phyloP scores from a whole-genome alignment of 2,113 vertebrate species.

The Ceratotherium simum region DNA sequence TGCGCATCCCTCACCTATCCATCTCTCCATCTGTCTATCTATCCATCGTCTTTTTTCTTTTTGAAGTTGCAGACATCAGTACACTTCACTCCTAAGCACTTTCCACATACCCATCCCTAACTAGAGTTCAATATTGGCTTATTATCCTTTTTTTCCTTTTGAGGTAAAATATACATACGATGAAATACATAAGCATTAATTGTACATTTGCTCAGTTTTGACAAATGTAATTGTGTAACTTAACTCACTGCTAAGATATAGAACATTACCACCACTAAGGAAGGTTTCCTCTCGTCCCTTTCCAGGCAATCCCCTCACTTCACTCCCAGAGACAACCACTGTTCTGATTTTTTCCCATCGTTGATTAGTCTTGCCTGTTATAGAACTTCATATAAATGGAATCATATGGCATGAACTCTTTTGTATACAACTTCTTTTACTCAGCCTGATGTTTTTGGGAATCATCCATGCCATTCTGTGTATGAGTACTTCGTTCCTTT shows the following conservation, averaged over 20 bases:
- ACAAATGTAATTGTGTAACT: background rate
- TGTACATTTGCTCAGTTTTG: conserved; percentile 23
- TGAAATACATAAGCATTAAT: background rate
- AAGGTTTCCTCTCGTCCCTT: background rate
- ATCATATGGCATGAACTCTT: background rate
- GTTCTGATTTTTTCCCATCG: background rate
- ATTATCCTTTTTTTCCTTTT: conserved; percentile 16
- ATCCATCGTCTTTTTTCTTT: background rate
- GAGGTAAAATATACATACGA: background rate
- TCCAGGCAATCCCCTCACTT: background rate
- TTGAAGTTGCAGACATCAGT: background rate
- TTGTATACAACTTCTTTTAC: conserved; percentile 12
- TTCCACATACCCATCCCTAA: background rate
- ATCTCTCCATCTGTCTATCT: background rate
- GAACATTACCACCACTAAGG: background rate
- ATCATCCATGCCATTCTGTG: background rate
- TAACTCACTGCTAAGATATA: background rate
- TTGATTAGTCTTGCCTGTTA: conserved; percentile 13
- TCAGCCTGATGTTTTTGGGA: background rate
- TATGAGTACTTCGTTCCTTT: background rate
- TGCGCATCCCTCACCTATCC: background rate
- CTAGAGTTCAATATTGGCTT: background rate
- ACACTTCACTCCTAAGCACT: background rate
- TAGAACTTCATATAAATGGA: conserved; percentile 34
- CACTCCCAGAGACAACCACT: background rate